phyloP scores from a whole-genome alignment of 2,888 invertebrate species.

The Scaptomyza flava region DNA sequence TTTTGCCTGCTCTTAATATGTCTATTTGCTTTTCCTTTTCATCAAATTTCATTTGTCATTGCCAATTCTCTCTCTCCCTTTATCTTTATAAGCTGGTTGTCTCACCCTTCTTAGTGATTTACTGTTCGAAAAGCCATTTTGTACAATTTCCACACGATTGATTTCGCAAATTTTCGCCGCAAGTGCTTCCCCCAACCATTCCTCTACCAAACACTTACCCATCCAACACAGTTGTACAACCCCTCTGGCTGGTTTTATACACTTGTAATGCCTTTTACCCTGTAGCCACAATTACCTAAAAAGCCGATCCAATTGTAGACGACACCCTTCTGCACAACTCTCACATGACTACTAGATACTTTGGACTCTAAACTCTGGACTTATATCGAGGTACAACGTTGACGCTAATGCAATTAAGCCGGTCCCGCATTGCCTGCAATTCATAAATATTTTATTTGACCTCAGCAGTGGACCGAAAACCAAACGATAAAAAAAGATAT shows the following conservation, averaged over 20 bases:
- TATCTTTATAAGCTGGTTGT: neutral
- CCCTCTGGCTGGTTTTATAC: constrained; percentile 42
- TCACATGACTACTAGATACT: constrained; percentile 30
- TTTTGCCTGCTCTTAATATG: neutral
- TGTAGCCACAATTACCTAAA: constrained; percentile 77
- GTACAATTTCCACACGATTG: constrained; percentile 79
- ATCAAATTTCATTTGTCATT: constrained; percentile 52
- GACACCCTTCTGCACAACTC: constrained; percentile 23
- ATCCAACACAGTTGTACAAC: constrained; percentile 9
- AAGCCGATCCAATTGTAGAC: constrained; percentile 60
- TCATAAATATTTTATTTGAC: constrained; percentile 78
- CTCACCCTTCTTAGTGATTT: constrained; percentile 53
- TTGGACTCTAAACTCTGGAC: constrained; percentile 47
- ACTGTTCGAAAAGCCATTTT: constrained; percentile 72
- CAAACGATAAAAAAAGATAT: constrained; percentile 25
- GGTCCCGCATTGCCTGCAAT: constrained; percentile 59
- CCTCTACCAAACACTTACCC: neutral
- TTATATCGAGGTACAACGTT: constrained; percentile 52
- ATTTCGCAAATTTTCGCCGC: constrained; percentile 78
- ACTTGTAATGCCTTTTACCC: constrained; percentile 72
- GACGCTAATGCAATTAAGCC: constrained; percentile 73
- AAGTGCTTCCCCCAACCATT: constrained; percentile 39
- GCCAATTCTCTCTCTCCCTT: constrained; percentile 31
- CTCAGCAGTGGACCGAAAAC: constrained; percentile 46
- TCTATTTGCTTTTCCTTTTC: constrained; percentile 27